Conservation (phyloP, 2,113 vertebrate species). For the Nycticryphes semicollaris region DNA sequence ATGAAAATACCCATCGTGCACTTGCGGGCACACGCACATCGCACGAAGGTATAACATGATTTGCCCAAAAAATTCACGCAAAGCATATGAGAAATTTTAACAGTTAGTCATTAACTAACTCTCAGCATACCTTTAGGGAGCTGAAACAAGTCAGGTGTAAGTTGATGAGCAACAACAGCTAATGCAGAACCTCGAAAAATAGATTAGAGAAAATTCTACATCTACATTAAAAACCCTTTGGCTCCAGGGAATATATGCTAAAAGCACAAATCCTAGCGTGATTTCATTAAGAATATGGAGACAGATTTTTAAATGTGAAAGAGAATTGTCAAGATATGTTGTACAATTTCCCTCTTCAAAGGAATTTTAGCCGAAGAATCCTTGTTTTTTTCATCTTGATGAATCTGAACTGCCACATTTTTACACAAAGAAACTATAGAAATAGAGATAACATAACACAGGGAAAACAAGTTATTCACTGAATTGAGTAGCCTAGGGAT, state of each 20-base stretch:
- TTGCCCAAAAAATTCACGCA: not conserved
- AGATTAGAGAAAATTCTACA: not conserved
- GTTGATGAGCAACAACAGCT: not conserved
- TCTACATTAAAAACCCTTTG: not conserved
- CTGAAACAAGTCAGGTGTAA: not conserved
- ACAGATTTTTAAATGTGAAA: not conserved
- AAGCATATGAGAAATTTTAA: not conserved
- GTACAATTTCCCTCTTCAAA: not conserved
- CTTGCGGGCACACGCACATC: fast-evolving
- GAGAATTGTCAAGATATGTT: not conserved
- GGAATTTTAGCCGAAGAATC: not conserved
- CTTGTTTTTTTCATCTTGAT: not conserved
- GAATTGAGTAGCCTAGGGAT: not conserved
- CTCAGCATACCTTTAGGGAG: not conserved
- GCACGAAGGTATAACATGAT: fast-evolving
- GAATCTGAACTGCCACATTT: not conserved
- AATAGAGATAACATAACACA: not conserved
- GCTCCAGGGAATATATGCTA: not conserved
- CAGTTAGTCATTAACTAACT: not conserved
- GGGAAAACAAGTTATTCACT: not conserved
- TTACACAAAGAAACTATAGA: not conserved
- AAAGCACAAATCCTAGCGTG: not conserved
- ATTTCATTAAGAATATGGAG: not conserved
- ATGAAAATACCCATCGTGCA: not conserved
- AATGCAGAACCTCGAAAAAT: not conserved